Base-by-base conservation (phyloP, 2,888 invertebrate genomes). In the Pollenia griseotomentosa region DNA sequence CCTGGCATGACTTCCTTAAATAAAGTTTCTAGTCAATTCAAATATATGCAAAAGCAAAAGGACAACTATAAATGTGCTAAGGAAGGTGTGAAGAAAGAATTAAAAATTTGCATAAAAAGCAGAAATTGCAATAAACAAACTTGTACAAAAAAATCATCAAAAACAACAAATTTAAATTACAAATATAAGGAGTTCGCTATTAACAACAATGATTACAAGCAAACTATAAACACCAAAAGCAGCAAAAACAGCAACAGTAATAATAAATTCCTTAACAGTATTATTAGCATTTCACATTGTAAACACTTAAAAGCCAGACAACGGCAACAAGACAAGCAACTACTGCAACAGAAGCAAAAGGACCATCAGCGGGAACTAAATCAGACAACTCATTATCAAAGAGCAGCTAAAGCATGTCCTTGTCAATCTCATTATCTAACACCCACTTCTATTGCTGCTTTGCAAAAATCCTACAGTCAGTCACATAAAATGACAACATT, bases 251-350 rank as follows among this genome's bases (percentile, higher is more conserved):
- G 6, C 42, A 53, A 40, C 19, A 66, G 4, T 11, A 40, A 51
- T 61, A 40, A 65, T 8, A 48, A 51, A 51, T 53, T n/a, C 10
- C 55, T n/a, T 14, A 63, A 65, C 19, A 81, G 59, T 63, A 82
- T 70, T 74, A 82, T 73, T 53, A 78, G 53, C 53, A 81, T 33
- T 70, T 80, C 70, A 48, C 70, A 59, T 19, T 53, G 46, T 44
- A 55, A 66, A 57, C 65, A 57, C 57, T 71, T 16, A 23, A 77
- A 74, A 11, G 8, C 6, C 40, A 75, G 14, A 65, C 48, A 44
- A 57, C 16, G 74, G 23, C 8, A 71, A 14, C 48, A 46, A 51
- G 40, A 57, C 7, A 23, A 48, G 8, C 61, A 74, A 2, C 19
- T 19, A 33, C 16, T 33, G 19, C 14, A 48, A 68, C 61, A 12